A percentile compares a stretch with the other conserved stretches of the same genome.
phyloP scores from a whole-genome alignment of 1,140 invertebrate genomes.

The Coptotermes formosanus region DNA sequence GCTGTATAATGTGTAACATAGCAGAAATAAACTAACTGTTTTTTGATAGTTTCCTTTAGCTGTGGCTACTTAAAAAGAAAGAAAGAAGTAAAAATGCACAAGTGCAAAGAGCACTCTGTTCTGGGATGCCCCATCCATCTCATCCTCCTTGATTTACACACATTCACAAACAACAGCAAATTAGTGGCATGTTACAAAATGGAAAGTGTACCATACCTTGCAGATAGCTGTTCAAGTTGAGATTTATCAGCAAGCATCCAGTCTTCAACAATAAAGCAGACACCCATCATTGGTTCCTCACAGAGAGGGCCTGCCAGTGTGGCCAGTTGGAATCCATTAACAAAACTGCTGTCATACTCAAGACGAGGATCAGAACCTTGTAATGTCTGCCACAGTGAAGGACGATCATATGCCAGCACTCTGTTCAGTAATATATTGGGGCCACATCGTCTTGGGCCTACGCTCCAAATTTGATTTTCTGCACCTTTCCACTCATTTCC shows the following conservation, averaged over 20 bases:
- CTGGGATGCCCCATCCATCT: no score
- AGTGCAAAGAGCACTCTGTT: no score
- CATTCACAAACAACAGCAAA: no score
- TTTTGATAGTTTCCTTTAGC: no score
- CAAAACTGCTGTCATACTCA: conserved; percentile 74
- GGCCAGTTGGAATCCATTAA: conserved; percentile 94
- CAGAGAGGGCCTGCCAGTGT: conserved; percentile 87
- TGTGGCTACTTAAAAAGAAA: no score
- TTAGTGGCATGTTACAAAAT: no score
- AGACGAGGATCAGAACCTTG: conserved; percentile 42
- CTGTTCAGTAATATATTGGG: conserved; percentile 58
- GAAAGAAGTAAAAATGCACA: no score
- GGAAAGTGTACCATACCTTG: neutral
- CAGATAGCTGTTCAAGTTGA: neutral
- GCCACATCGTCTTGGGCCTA: conserved; percentile 86
- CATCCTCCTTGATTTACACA: no score
- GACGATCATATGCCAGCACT: conserved; percentile 20
- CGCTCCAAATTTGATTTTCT: conserved; percentile 80
- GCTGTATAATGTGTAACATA: no score
- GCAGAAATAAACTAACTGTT: no score
- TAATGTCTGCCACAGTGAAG: conserved; percentile 21
- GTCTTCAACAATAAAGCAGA: conserved; percentile 85
- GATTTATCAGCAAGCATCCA: conserved; percentile 58
- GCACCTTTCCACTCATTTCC: conserved; percentile 57
- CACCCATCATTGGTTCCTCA: conserved; percentile 94